phyloP scores from a whole-genome alignment of 2,797 vertebrate genomes.

The Ceyx erithaca region DNA sequence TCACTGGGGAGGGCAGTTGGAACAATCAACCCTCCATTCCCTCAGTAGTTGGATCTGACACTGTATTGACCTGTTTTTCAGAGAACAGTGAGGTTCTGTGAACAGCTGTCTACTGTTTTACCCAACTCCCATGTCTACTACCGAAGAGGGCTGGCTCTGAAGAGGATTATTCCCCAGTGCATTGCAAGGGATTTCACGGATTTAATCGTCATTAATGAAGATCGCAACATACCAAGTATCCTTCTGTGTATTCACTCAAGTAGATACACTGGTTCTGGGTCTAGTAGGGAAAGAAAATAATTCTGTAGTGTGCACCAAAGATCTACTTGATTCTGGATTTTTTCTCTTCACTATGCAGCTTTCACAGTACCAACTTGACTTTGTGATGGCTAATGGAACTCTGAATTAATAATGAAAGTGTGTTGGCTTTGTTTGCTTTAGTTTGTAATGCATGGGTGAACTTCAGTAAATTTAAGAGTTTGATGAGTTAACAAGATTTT shows the following conservation, averaged over 20 bases:
- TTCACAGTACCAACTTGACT: not conserved
- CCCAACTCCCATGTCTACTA: constrained; percentile 95
- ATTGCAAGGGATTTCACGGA: constrained; percentile 92
- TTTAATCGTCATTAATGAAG: constrained; percentile 94
- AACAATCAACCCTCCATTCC: not conserved
- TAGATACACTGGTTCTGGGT: not conserved
- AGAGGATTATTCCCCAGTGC: constrained; percentile 95
- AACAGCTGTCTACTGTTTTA: constrained; percentile 90
- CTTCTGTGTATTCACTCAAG: constrained; percentile 67
- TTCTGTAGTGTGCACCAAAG: not conserved
- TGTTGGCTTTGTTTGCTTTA: not conserved
- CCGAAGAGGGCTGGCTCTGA: constrained; percentile 94
- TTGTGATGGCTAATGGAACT: not conserved
- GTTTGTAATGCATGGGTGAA: not conserved
- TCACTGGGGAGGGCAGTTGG: not conserved
- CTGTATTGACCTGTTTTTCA: constrained; percentile 69
- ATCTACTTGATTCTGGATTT: not conserved
- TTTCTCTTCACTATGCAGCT: not conserved
- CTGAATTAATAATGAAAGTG: not conserved
- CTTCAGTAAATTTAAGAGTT: not conserved
- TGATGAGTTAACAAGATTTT: not conserved
- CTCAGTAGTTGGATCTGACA: not conserved
- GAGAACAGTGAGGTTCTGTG: constrained; percentile 93
- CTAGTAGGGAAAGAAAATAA: not conserved
- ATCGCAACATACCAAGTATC: constrained; percentile 96